Base-by-base conservation (phyloP, 1,140 invertebrate species). In the Drosophila parvula region DNA sequence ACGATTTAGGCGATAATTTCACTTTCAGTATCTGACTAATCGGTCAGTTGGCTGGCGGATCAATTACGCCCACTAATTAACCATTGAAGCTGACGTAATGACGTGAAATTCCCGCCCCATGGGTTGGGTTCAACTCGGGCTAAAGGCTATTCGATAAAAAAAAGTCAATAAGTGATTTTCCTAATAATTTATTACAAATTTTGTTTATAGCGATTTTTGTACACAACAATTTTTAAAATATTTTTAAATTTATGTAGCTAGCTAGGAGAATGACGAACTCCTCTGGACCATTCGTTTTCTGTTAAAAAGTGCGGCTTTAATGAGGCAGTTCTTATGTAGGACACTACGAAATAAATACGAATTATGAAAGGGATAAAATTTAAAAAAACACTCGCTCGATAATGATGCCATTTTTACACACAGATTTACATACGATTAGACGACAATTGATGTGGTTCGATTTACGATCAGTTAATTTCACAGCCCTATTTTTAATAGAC, bases 401-500 rank as follows among this genome's bases (percentile, higher is more conserved):
- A 64, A 48, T 51, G 53, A 74, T 41, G 27, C 14, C 57, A 71
- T 56, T 60, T 75, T 53, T 57, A 44, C 38, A 65, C 48, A 45
- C 47, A 64, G 18, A 55, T 81, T 76, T 62, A 76, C 27, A 80
- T 6, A 63, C 36, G 22, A 59, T 70, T 71, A 70, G 68, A 73
- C 51, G 68, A 73, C 51, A 57, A 68, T 61, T 67, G 22, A 41
- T 67, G 41, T 65, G 65, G 48, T 71, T 85, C 65, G 70, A 74
- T 61, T 48, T 41, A 57, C 62, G 78, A 50, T 83, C 76, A 75
- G 63, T 79, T 69, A 60, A 77, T 69, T 77, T 77, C 74, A 88
- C 83, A 88, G 83, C 83, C 83, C 74, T 88, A 88, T 45, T 65
- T 65, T 44, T 69, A 79, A 74, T 70, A 76, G 78, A 79, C 59